Evolutionary conservation across 2,113 vertebrate genomes (phyloP).

Genomic region (Haliaeetus leucogaster): DNA sequence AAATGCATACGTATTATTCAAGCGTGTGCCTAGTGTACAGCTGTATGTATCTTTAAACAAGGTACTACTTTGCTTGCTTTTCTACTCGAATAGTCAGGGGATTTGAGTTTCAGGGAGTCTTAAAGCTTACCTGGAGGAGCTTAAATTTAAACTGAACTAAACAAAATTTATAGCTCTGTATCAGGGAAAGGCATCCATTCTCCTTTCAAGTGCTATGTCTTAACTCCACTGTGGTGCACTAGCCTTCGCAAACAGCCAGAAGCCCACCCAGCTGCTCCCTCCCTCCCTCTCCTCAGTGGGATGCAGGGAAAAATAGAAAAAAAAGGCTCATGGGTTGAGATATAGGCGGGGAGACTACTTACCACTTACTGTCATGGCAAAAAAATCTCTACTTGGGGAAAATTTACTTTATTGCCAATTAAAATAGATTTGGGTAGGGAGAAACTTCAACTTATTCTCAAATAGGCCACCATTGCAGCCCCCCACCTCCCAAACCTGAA

Average conservation of each 20-base stretch:
- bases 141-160: neutral
- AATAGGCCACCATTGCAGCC: fast-evolving
- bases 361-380: neutral
- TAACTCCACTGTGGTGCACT: neutral
- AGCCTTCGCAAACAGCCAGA: neutral
- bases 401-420: neutral
- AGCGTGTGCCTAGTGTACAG: fast-evolving
- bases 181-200: neutral
- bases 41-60: neutral
- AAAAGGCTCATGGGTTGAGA: neutral
- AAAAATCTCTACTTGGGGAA: neutral
- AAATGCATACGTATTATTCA: neutral
- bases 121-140: neutral
- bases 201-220: neutral
- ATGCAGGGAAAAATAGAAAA: fast-evolving
- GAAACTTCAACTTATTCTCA: neutral
- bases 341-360: neutral
- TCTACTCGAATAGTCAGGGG: neutral
- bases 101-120: neutral
- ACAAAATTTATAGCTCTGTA: neutral
- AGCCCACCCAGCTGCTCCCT: neutral
- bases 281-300: neutral
- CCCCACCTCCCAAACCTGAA: neutral
- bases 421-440: neutral
- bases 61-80: neutral